Conservation (phyloP, 1,140 invertebrate species). For the Uloborus diversus region DNA sequence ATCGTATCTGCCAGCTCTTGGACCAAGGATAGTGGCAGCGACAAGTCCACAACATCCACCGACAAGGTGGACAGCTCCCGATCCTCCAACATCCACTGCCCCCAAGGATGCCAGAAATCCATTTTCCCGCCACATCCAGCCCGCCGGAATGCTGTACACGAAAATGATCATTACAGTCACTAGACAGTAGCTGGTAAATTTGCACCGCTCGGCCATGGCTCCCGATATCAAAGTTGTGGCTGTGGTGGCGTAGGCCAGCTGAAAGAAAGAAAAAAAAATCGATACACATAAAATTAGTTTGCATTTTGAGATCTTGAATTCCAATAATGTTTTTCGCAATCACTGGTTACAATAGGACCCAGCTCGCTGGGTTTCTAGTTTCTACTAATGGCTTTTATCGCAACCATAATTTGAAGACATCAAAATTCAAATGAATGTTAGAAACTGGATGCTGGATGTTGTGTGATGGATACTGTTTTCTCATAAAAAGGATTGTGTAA, state of each 20-base stretch:
- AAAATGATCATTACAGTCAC: conserved; percentile 58
- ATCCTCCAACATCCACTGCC: conserved; percentile 60
- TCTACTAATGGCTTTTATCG: too few relatives aligned
- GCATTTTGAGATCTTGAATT: neutral
- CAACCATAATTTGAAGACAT: too few relatives aligned
- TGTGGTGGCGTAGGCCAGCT: conserved; percentile 60
- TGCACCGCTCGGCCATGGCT: conserved; percentile 60
- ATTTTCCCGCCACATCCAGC: conserved; percentile 60
- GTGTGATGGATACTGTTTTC: too few relatives aligned
- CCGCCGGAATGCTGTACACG: conserved; percentile 59
- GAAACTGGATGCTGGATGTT: too few relatives aligned
- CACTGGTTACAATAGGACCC: neutral
- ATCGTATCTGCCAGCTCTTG: conserved; percentile 64
- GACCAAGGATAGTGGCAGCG: conserved; percentile 64
- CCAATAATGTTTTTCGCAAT: neutral
- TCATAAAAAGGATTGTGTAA: too few relatives aligned
- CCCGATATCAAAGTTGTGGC: conserved; percentile 61
- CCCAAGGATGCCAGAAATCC: conserved; percentile 58
- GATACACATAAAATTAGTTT: neutral
- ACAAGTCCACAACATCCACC: conserved; percentile 64
- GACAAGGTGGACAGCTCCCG: conserved; percentile 63
- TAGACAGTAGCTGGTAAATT: conserved; percentile 58
- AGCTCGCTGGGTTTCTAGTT: too few relatives aligned
- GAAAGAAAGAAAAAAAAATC: neutral
- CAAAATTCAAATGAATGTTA: too few relatives aligned